Conservation (phyloP, 2,113 vertebrate species). For the Polypterus senegalus region DNA sequence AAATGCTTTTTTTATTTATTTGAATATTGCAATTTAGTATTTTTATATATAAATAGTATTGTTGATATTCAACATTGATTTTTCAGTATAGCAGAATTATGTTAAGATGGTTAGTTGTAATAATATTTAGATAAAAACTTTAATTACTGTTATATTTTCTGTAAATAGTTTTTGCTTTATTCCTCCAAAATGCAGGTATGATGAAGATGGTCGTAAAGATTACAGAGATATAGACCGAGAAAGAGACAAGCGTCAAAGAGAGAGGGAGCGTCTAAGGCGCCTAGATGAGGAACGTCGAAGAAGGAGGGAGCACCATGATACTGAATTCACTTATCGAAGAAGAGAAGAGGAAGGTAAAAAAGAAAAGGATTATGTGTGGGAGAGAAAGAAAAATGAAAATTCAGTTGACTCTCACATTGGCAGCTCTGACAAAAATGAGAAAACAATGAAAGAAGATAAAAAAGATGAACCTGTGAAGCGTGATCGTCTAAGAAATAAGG, state of each 20-base stretch:
- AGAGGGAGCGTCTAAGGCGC: slow-evolving; percentile 68
- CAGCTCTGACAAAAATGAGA: slow-evolving; percentile 56
- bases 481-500: slow-evolving; percentile 92
- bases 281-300: slow-evolving; percentile 82
- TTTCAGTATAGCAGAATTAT: background rate
- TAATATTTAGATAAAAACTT: slow-evolving; percentile 12
- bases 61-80: slow-evolving; percentile 17
- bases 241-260: slow-evolving; percentile 65
- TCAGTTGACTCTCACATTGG: slow-evolving; percentile 42
- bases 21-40: slow-evolving; percentile 13
- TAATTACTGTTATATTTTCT: no score
- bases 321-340: slow-evolving; percentile 69
- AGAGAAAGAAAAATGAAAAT: slow-evolving; percentile 67
- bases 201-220: slow-evolving; percentile 71
- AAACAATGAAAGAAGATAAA: slow-evolving; percentile 60
- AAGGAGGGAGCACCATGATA: slow-evolving; percentile 78
- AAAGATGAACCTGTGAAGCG: slow-evolving; percentile 75
- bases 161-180: no score
- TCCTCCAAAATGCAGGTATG: slow-evolving; percentile 40
- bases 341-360: slow-evolving; percentile 76
- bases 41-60: slow-evolving; percentile 19
- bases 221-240: slow-evolving; percentile 75
- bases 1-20: slow-evolving; percentile 15
- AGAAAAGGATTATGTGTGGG: slow-evolving; percentile 65
- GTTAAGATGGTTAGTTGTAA: slow-evolving; percentile 11